A percentile compares a stretch with the other conserved stretches of the same genome.
Conservation (phyloP, 2,888 invertebrate genomes). For the Halictus quadricinctus region DNA sequence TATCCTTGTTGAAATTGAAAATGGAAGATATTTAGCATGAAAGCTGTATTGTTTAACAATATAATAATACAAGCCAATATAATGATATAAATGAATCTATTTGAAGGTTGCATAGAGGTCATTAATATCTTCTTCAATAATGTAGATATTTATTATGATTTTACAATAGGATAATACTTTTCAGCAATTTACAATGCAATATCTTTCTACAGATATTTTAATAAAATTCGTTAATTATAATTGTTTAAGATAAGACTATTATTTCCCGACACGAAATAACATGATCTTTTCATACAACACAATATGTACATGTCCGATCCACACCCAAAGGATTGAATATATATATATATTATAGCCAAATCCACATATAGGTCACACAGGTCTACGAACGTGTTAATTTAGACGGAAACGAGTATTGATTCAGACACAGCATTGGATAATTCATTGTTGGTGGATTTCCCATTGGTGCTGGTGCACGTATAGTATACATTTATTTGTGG, state of each 20-base stretch:
- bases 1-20: neutral
- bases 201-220: neutral
- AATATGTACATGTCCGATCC: neutral
- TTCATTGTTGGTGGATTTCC: neutral
- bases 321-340: neutral
- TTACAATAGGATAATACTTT: neutral
- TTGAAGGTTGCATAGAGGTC: neutral
- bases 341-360: neutral
- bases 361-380: neutral
- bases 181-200: neutral
- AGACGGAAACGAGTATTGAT: slow-evolving; percentile 9
- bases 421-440: neutral
- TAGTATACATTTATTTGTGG: neutral
- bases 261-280: neutral
- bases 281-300: neutral
- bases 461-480: neutral
- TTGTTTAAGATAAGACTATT: neutral
- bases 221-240: neutral
- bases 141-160: neutral
- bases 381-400: slow-evolving; percentile 10
- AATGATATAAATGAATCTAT: neutral
- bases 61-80: neutral
- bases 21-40: neutral
- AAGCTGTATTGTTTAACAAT: neutral
- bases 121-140: neutral